Conservation (phyloP, 2,888 invertebrate species). For the Eutolmus rufibarbis region DNA sequence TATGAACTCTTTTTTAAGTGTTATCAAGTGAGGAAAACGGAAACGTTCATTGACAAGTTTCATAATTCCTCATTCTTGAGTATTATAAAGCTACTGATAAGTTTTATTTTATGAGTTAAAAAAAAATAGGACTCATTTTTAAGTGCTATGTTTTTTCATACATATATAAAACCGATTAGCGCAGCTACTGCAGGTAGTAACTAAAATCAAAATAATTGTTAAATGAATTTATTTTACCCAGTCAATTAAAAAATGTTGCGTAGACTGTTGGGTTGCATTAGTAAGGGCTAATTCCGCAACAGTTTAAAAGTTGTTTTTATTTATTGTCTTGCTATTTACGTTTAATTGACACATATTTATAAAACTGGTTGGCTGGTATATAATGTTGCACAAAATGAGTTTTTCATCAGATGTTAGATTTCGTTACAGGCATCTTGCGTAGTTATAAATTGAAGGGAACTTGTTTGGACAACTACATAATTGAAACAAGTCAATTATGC, state of each 20-base stretch:
- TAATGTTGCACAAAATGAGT: not conserved
- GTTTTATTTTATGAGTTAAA: no score
- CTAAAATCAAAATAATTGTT: no score
- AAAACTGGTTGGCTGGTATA: not conserved
- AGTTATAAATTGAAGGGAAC: not conserved
- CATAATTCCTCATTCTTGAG: no score
- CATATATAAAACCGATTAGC: no score
- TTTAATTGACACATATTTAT: not conserved
- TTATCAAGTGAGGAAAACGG: no score
- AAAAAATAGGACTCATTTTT: no score
- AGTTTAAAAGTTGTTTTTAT: not conserved
- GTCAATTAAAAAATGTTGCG: not conserved
- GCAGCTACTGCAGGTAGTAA: no score
- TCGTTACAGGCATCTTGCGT: not conserved
- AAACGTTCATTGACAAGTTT: no score
- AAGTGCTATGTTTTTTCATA: no score
- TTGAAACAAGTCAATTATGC: not conserved
- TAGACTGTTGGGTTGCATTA: not conserved
- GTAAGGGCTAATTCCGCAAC: not conserved
- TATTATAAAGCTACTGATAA: no score
- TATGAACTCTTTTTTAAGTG: no score
- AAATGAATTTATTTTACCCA: no score
- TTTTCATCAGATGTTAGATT: not conserved
- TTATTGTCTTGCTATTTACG: not conserved
- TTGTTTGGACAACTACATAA: not conserved